Percentiles rank a stretch among this genome's conserved stretches.
These are phyloP conservation scores for Hippocampus guttulatus DNA, from an alignment of 2,113 vertebrate genomes.

Conservation along the genomic window DNA sequence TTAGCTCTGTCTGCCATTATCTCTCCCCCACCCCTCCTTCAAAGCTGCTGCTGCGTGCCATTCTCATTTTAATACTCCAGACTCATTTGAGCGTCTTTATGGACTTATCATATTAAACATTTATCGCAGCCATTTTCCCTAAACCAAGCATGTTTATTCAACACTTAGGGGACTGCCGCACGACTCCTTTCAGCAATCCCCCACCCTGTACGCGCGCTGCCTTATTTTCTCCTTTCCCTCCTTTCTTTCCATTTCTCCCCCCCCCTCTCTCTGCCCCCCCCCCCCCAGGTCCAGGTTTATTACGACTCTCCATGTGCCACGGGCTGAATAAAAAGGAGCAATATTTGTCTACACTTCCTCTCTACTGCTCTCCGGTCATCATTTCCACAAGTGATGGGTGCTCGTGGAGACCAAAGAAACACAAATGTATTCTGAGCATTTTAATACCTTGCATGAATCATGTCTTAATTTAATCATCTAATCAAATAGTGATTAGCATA, in stretches of 20 bases:
- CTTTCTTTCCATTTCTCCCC: constrained; percentile 32
- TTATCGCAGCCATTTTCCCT: constrained; percentile 71
- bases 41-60: constrained; percentile 50
- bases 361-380: constrained; percentile 34
- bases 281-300: constrained; percentile 32
- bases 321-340: constrained; percentile 38
- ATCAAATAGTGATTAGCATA: constrained; percentile 93
- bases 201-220: constrained; percentile 17
- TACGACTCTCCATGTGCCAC: constrained; percentile 23
- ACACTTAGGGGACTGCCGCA: constrained; percentile 69
- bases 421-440: constrained; percentile 80
- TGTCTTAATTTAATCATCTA: constrained; percentile 93
- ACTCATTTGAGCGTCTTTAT: constrained; percentile 72
- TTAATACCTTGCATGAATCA: constrained; percentile 80
- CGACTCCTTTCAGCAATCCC: constrained; percentile 44
- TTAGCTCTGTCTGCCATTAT: constrained; percentile 64
- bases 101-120: constrained; percentile 75
- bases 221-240: constrained; percentile 45
- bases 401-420: constrained; percentile 68
- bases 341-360: constrained; percentile 33
- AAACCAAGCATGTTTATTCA: constrained; percentile 75
- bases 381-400: constrained; percentile 37
- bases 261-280: constrained; percentile 21
- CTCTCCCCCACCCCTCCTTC: constrained; percentile 11
- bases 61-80: constrained; percentile 68